Conservation (phyloP, 2,888 invertebrate species). For the Steinernema scapterisci region DNA sequence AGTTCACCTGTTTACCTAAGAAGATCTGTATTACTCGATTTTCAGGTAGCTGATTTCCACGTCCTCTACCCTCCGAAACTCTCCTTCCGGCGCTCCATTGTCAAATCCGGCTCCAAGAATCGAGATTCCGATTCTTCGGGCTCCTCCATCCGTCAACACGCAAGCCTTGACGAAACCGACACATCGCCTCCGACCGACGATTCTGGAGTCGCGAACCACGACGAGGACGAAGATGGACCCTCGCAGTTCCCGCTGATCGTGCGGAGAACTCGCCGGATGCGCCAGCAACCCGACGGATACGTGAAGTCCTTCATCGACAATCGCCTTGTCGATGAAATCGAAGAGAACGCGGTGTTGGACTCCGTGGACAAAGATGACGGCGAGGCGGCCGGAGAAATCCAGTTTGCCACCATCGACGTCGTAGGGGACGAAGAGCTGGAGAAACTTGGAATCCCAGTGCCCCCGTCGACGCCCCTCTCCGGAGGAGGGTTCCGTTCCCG, state of each 20-base stretch:
- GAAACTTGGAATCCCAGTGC: conserved; percentile 20
- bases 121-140: neutral
- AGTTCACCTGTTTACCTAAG: neutral
- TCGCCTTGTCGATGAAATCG: conserved; percentile 5
- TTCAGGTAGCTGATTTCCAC: conserved; percentile 8
- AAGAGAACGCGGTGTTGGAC: neutral
- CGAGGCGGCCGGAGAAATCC: conserved; percentile 36
- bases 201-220: neutral
- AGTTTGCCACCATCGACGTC: conserved; percentile 39
- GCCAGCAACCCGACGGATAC: conserved; percentile 44
- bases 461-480: neutral
- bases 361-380: conserved; percentile 28
- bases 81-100: neutral
- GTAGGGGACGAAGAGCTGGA: conserved; percentile 46
- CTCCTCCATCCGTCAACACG: conserved; percentile 2
- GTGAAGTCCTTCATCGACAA: conserved; percentile 20
- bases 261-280: conserved; percentile 49
- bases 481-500: neutral
- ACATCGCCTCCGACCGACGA: neutral
- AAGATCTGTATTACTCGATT: neutral
- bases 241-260: neutral
- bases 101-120: neutral
- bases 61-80: conserved; percentile 21
- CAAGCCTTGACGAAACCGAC: neutral
- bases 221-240: neutral